phyloP scores from a whole-genome alignment of 2,113 vertebrate genomes.

The Engystomops pustulosus region DNA sequence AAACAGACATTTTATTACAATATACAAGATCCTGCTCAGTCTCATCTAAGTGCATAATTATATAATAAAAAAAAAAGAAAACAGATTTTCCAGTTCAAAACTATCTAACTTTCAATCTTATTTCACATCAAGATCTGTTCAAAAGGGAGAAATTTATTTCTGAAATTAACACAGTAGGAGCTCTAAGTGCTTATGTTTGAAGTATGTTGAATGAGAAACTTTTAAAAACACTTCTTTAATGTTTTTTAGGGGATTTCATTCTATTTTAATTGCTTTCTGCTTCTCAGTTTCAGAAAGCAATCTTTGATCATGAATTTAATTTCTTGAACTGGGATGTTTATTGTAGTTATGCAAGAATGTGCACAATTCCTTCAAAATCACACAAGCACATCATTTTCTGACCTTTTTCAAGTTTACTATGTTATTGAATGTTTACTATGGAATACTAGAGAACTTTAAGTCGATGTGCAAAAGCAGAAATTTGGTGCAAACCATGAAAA shows the following conservation, averaged over 20 bases:
- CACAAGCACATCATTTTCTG: slow-evolving; percentile 8
- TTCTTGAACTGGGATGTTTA: slow-evolving; percentile 11
- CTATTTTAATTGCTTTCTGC: slow-evolving; percentile 45
- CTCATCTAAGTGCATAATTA: not conserved
- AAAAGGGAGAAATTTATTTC: slow-evolving; percentile 20
- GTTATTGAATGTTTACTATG: too few species aligned
- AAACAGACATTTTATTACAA: too few species aligned
- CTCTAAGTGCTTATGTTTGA: slow-evolving; percentile 46
- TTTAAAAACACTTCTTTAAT: slow-evolving; percentile 18
- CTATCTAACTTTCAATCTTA: slow-evolving; percentile 36
- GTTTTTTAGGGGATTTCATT: slow-evolving; percentile 17
- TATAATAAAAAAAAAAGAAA: not conserved
- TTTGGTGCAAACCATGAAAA: too few species aligned
- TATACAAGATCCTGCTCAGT: not conserved
- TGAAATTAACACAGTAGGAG: slow-evolving; percentile 44
- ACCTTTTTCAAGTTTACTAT: not conserved
- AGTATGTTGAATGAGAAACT: slow-evolving; percentile 17
- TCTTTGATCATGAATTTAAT: slow-evolving; percentile 41
- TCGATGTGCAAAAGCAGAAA: too few species aligned
- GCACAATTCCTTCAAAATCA: not conserved
- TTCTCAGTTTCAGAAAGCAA: slow-evolving; percentile 32
- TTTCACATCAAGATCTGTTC: slow-evolving; percentile 23
- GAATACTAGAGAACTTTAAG: too few species aligned
- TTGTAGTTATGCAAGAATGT: slow-evolving; percentile 29
- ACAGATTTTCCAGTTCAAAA: slow-evolving; percentile 12